Percentiles rank a stretch among this genome's conserved stretches.
phyloP scores from a whole-genome alignment of 1,140 invertebrate genomes.

The Drosophila persimilis region DNA sequence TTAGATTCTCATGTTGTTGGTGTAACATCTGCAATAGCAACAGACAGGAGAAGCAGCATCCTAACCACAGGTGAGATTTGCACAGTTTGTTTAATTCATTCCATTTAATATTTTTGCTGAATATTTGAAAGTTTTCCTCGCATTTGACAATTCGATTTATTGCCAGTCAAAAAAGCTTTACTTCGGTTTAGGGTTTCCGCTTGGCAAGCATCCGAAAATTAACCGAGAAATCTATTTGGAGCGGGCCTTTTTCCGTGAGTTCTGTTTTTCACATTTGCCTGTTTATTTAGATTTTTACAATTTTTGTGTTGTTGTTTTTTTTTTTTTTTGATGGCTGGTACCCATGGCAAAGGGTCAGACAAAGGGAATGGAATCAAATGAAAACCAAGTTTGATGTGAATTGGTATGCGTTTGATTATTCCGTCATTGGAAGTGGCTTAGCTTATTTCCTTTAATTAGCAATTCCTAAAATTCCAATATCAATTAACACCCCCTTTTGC shows the following conservation, averaged over 20 bases:
- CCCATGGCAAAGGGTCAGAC: too few relatives aligned
- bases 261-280: background rate
- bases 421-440: too few relatives aligned
- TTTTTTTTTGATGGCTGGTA: background rate
- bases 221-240: slow-evolving; percentile 4
- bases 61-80: slow-evolving; percentile 33
- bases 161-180: background rate
- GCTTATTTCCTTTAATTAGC: too few relatives aligned
- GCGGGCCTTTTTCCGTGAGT: background rate
- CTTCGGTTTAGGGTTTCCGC: slow-evolving; percentile 13
- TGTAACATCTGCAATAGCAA: background rate
- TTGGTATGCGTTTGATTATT: too few relatives aligned
- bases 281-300: slow-evolving; percentile 9
- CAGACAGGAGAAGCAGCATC: background rate
- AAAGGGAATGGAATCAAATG: too few relatives aligned
- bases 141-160: slow-evolving; percentile 30
- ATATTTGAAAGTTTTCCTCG: background rate
- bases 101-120: slow-evolving; percentile 24
- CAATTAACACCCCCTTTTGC: too few relatives aligned
- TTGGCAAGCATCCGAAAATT: background rate
- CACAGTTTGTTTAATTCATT: slow-evolving; percentile 34
- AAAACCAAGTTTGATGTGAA: too few relatives aligned
- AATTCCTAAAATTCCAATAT: too few relatives aligned
- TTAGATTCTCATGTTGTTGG: background rate
- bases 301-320: background rate